These are phyloP conservation scores for Hylyphantes graminicola DNA, from an alignment of 1,140 invertebrate genomes.

Conservation along the genomic window DNA sequence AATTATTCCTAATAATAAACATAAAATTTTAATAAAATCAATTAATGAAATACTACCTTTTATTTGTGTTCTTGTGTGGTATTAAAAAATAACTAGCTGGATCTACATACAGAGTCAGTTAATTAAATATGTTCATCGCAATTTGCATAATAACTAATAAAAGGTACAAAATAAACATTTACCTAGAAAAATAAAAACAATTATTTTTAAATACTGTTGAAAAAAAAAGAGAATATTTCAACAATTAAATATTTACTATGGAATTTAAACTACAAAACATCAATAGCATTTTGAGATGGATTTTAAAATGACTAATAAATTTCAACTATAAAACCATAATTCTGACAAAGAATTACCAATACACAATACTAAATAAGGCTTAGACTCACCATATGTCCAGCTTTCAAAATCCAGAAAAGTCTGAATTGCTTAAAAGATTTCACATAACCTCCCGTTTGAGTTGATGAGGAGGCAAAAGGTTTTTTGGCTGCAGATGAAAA, in stretches of 20 bases:
- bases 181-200: too few relatives aligned
- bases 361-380: neutral
- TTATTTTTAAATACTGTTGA: too few relatives aligned
- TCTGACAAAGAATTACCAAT: neutral
- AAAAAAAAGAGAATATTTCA: too few relatives aligned
- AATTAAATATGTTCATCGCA: too few relatives aligned
- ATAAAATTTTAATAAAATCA: too few relatives aligned
- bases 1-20: too few relatives aligned
- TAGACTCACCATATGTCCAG: constrained; percentile 77
- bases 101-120: too few relatives aligned
- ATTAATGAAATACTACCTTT: too few relatives aligned
- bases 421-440: constrained; percentile 76
- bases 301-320: neutral
- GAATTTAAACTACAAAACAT: neutral
- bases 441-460: constrained; percentile 75
- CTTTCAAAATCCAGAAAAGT: constrained; percentile 80
- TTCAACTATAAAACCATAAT: neutral
- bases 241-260: constrained; percentile 10
- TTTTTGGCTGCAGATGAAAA: constrained; percentile 71
- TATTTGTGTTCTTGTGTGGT: too few relatives aligned
- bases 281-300: neutral
- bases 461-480: constrained; percentile 72
- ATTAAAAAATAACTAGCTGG: too few relatives aligned
- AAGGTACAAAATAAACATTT: too few relatives aligned
- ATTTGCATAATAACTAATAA: too few relatives aligned